Conservation (phyloP, 2,888 invertebrate genomes). For the Eilema griseolum region DNA sequence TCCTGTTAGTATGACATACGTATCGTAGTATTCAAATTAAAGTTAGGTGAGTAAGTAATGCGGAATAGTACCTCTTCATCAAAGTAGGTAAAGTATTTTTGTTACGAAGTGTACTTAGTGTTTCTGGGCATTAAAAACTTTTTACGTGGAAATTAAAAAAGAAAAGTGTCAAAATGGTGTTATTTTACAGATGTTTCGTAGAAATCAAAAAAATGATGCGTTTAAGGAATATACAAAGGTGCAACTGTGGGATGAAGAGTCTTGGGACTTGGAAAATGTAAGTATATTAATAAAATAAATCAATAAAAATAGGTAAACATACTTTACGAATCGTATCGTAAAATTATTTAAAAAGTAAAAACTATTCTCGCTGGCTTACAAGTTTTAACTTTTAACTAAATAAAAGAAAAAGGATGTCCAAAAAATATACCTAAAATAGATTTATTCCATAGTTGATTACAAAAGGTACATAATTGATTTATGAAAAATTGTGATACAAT, state of each 20-base stretch:
- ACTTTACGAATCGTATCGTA: neutral
- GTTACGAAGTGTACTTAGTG: neutral
- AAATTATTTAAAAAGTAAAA: neutral
- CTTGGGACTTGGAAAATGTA: constrained; percentile 49
- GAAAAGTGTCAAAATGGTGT: constrained; percentile 51
- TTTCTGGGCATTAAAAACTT: constrained; percentile 10
- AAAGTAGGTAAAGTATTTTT: neutral
- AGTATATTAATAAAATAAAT: constrained; percentile 38
- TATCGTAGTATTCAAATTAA: constrained; percentile 6
- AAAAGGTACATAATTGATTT: neutral
- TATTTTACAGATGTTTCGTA: constrained; percentile 70
- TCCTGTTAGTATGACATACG: constrained; percentile 34
- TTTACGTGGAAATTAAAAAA: constrained; percentile 25
- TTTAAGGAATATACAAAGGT: constrained; percentile 65
- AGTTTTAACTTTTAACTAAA: neutral
- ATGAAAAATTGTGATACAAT: neutral
- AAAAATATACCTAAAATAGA: neutral
- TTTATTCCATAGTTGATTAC: neutral
- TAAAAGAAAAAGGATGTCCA: neutral
- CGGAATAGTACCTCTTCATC: neutral
- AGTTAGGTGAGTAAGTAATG: constrained; percentile 38
- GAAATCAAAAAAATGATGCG: constrained; percentile 65
- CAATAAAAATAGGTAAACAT: neutral
- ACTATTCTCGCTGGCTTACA: too few relatives aligned
- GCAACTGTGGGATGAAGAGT: constrained; percentile 64